Evolutionary conservation across 2,797 vertebrate species (phyloP).

Genomic region (Thamnophis elegans): DNA sequence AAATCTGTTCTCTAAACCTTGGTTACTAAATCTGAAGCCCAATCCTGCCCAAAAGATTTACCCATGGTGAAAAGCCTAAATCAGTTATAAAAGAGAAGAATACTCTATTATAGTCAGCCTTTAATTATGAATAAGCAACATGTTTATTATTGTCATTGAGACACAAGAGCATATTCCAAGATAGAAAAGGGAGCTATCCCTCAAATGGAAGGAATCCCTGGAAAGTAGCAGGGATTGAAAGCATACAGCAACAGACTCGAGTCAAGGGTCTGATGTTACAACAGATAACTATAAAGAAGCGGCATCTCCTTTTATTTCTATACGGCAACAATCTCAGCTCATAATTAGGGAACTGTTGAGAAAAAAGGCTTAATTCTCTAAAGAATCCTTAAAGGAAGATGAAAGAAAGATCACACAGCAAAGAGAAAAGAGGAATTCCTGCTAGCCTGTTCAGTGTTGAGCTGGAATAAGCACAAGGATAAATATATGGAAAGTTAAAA

Average conservation of each 20-base stretch:
- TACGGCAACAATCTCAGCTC: constrained; percentile 28
- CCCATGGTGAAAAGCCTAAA: background rate
- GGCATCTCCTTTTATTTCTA: constrained; percentile 31
- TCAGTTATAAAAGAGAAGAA: background rate
- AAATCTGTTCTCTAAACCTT: background rate
- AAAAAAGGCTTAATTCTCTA: constrained; percentile 48
- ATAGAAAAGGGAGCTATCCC: background rate
- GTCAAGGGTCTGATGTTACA: constrained; percentile 25
- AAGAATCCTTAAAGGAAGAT: constrained; percentile 56
- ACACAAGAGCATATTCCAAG: background rate
- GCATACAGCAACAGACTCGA: background rate
- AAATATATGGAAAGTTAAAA: constrained; percentile 46
- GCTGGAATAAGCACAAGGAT: constrained; percentile 8
- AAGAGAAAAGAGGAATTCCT: constrained; percentile 15
- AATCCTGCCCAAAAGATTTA: background rate
- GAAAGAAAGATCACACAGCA: constrained; percentile 58
- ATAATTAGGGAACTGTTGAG: constrained; percentile 57
- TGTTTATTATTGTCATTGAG: background rate
- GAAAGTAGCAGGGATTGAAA: background rate
- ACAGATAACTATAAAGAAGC: constrained; percentile 43
- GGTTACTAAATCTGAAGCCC: background rate
- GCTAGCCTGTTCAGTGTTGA: background rate
- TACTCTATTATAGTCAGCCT: background rate
- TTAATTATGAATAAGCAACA: constrained; percentile 2
- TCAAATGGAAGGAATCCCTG: constrained; percentile 7